phyloP scores from a whole-genome alignment of 2,113 vertebrate species.

The Egretta garzetta region DNA sequence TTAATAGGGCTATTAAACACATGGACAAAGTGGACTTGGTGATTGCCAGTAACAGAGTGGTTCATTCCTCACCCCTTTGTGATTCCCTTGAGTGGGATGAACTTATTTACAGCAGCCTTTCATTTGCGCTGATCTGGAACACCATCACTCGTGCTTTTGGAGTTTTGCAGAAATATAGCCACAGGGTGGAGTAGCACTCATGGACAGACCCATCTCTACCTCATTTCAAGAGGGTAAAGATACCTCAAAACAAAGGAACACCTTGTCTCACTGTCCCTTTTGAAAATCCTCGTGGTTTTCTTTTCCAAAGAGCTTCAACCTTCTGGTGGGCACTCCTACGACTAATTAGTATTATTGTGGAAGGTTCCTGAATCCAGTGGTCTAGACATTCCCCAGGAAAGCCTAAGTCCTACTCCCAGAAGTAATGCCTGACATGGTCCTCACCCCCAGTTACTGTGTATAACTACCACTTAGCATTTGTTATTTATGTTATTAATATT shows the following conservation, averaged over 20 bases:
- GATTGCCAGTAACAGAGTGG: background rate
- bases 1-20: slow-evolving; percentile 1
- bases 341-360: background rate
- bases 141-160: accelerated
- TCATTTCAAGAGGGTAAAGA: background rate
- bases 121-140: background rate
- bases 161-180: background rate
- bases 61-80: background rate
- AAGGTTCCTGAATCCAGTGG: background rate
- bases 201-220: background rate
- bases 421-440: background rate
- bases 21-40: background rate
- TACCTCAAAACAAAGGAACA: accelerated
- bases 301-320: background rate
- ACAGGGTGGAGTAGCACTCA: background rate
- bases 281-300: background rate
- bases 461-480: background rate
- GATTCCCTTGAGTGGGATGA: background rate
- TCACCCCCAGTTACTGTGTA: background rate
- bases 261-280: background rate
- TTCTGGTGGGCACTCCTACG: background rate
- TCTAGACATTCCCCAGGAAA: background rate
- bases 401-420: background rate
- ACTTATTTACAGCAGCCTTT: background rate
- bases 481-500: background rate